Evolutionary conservation across 2,113 vertebrate species (phyloP).

Genomic region (Ptyas mucosa): DNA sequence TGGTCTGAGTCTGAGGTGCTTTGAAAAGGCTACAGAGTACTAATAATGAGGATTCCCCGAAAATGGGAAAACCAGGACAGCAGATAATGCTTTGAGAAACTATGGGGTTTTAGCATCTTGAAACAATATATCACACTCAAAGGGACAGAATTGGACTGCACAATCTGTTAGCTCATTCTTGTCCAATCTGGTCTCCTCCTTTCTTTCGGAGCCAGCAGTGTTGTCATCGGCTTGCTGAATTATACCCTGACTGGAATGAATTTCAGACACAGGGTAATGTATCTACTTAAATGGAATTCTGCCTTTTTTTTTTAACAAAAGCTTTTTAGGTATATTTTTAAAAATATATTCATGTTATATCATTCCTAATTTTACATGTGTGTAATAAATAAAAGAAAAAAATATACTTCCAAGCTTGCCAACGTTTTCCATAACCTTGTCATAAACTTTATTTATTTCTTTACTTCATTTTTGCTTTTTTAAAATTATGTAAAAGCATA

Average conservation of each 20-base stretch:
- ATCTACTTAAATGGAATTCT: constrained; percentile 82
- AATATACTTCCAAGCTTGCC: constrained; percentile 53
- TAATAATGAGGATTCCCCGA: constrained; percentile 82
- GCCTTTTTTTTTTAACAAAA: constrained; percentile 70
- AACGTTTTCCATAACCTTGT: constrained; percentile 48
- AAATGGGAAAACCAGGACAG: constrained; percentile 78
- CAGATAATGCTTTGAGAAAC: constrained; percentile 77
- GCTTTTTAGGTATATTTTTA: constrained; percentile 78
- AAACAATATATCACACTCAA: constrained; percentile 84
- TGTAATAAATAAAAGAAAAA: constrained; percentile 59
- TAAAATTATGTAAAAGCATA: neutral
- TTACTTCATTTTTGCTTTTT: constrained; percentile 19
- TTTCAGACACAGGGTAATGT: constrained; percentile 79
- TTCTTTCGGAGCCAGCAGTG: constrained; percentile 80
- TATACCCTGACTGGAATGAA: constrained; percentile 82
- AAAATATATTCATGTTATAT: constrained; percentile 71
- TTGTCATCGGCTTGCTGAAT: constrained; percentile 82
- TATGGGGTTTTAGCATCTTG: constrained; percentile 80
- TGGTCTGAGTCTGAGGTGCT: constrained; percentile 80
- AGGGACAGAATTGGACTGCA: constrained; percentile 77
- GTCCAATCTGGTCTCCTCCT: constrained; percentile 82
- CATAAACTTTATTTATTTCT: constrained; percentile 34
- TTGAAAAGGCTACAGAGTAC: constrained; percentile 78
- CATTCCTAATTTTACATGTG: constrained; percentile 74
- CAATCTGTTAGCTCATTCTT: constrained; percentile 84